Percentiles rank a stretch among this genome's conserved stretches.
phyloP scores from a whole-genome alignment of 2,797 vertebrate species.

The Halcyon badia region DNA sequence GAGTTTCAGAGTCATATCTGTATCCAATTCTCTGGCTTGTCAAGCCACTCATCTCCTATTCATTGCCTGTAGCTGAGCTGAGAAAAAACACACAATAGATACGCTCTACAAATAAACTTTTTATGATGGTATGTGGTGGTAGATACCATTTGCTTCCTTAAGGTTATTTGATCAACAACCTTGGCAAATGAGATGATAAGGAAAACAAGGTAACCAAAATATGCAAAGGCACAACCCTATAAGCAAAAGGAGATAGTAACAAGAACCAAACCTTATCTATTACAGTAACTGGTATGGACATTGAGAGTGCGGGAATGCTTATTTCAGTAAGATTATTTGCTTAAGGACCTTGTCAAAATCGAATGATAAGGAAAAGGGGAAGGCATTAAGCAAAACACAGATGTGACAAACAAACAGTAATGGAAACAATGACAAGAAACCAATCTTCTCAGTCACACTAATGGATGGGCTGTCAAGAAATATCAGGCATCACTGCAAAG shows the following conservation, averaged over 20 bases:
- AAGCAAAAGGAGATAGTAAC: background rate
- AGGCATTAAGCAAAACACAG: background rate
- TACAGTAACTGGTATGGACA: too few species aligned
- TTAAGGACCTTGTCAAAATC: background rate
- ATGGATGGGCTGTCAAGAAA: background rate
- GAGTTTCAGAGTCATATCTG: background rate
- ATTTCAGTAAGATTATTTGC: background rate
- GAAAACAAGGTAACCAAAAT: background rate
- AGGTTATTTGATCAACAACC: background rate
- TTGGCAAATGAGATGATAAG: background rate
- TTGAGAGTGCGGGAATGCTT: background rate
- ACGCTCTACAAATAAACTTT: background rate
- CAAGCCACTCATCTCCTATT: background rate
- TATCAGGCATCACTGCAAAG: background rate
- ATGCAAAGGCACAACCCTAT: background rate
- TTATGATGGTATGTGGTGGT: background rate
- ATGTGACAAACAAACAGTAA: background rate
- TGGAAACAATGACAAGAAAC: background rate
- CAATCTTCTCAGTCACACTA: background rate
- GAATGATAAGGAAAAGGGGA: background rate
- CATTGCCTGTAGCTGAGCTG: background rate
- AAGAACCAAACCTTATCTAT: background rate
- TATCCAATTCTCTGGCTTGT: background rate
- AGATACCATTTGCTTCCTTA: background rate
- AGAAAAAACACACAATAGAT: background rate